A percentile compares a stretch with the other conserved stretches of the same genome.
These are phyloP conservation scores for Eilema depressum DNA, from an alignment of 2,888 invertebrate species.

Conservation along the genomic window DNA sequence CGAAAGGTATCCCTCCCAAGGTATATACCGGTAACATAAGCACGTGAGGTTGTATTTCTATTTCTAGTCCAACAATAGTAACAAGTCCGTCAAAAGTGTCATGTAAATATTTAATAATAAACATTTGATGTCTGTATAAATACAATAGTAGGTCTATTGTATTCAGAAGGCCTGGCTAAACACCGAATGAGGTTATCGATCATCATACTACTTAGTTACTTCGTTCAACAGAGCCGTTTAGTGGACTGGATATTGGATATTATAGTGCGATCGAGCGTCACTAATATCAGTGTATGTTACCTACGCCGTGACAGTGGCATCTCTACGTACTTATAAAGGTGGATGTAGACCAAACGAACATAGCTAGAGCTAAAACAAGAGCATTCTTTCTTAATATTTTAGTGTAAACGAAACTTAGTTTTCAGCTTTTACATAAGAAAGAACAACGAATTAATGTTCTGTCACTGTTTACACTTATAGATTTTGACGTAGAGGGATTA, in stretches of 20 bases:
- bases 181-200: neutral
- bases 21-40: too few relatives aligned
- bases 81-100: neutral
- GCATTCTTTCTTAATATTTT: too few relatives aligned
- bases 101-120: constrained; percentile 8
- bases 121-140: constrained; percentile 13
- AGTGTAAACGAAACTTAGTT: too few relatives aligned
- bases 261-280: neutral
- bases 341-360: too few relatives aligned
- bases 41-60: too few relatives aligned
- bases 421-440: too few relatives aligned
- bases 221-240: constrained; percentile 1
- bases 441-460: too few relatives aligned
- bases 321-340: neutral
- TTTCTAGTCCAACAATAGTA: neutral
- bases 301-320: too few relatives aligned
- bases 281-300: neutral
- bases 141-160: neutral
- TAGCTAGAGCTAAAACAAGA: too few relatives aligned
- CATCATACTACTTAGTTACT: neutral
- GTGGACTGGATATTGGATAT: neutral
- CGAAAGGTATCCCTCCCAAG: too few relatives aligned
- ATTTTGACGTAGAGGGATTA: too few relatives aligned
- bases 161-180: neutral
- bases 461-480: too few relatives aligned